These are phyloP conservation scores for Hypselothyrea guttata DNA, from an alignment of 2,888 invertebrate species.

Conservation along the genomic window DNA sequence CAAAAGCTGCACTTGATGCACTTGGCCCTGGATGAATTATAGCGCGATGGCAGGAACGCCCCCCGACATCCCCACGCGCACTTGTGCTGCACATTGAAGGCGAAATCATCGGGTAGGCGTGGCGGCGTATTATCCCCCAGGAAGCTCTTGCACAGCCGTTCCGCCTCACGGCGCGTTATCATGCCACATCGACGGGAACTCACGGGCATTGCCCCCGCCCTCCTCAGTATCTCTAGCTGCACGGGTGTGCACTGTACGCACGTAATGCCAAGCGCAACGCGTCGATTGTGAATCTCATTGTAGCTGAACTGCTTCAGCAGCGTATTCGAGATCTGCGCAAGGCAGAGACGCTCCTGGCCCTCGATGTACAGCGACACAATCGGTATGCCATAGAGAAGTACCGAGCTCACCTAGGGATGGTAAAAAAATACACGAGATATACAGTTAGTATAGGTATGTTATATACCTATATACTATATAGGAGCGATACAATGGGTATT, in stretches of 20 bases:
- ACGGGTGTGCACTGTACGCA: constrained; percentile 95
- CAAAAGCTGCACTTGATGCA: constrained; percentile 97
- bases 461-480: no score
- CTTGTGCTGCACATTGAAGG: constrained; percentile 95
- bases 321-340: constrained; percentile 98
- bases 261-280: constrained; percentile 94
- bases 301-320: constrained; percentile 97
- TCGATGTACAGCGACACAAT: constrained; percentile 97
- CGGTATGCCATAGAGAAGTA: constrained; percentile 94
- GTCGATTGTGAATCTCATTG: constrained; percentile 98
- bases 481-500: no score
- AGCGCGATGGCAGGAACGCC: constrained; percentile 93
- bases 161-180: constrained; percentile 96
- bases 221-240: constrained; percentile 94
- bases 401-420: constrained; percentile 89
- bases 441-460: no score
- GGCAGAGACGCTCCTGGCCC: constrained; percentile 93
- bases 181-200: constrained; percentile 96
- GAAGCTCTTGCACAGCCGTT: constrained; percentile 97
- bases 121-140: constrained; percentile 95
- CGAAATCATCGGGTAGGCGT: constrained; percentile 95
- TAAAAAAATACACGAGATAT: no score
- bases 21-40: constrained; percentile 97
- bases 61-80: constrained; percentile 98
- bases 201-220: constrained; percentile 97